Evolutionary conservation across 1,140 invertebrate genomes (phyloP), one percentile per base, ranked within the genome.

Genomic region (Macrotrachela quadricornifera): DNA sequence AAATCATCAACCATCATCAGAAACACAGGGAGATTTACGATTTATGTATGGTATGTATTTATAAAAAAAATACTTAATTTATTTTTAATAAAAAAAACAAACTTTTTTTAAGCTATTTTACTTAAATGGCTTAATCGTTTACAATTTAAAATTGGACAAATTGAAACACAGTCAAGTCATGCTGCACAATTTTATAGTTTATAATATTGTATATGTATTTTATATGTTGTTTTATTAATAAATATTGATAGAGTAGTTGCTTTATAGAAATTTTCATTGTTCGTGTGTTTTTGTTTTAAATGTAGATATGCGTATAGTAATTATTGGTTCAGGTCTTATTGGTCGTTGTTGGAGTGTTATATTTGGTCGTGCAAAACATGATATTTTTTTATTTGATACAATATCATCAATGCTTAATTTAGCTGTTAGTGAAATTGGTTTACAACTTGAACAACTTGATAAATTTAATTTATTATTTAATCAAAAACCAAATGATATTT

Each of bases 311-410:
- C 21, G 21, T 30, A 18, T 55, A 9, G 38, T 37, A 14, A 55
- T 55, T 16, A 42, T 55, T 50, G 54, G 54, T 36, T 88, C 87
- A 69, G 88, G 88, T 6, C 70, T 92, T 17, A 90, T 95, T 57
- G 88, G 87, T 10, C 76, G 80, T 50, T 90, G 84, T 60, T 95
- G 85, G 84, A 79, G 86, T 0, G 91, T 94, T 85, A 69, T 94
- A 4, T 95, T 90, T 70, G 85, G 85, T 0, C 78, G 81, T n/a
- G 83, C 79, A 30, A 85, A 85, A 10, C 91, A 88, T 64, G 70
- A 81, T 63, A 85, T 92, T 12, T 70, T 70, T 6, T 71, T 95
- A 36, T 92, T 79, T 64, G 87, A 95, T 63, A 78, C 85, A 39
- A 70, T 80, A 21, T 71, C 76, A 12, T 71, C 80, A 49, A 82